phyloP scores from a whole-genome alignment of 2,888 invertebrate species.

The Agrilus biguttatus region DNA sequence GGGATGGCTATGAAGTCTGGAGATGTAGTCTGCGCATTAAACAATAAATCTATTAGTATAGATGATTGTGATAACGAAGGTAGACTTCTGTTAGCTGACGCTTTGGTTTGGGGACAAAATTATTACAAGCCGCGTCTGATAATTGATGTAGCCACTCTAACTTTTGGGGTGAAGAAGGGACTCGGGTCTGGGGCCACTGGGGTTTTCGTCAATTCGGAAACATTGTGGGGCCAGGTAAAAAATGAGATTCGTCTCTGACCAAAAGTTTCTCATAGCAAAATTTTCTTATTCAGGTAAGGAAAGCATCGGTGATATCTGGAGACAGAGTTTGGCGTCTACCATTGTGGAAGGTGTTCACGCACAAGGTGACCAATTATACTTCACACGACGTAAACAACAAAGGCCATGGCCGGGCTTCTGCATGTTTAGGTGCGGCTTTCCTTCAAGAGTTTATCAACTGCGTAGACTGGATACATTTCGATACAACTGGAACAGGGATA shows the following conservation, averaged over 20 bases:
- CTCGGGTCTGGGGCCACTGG: slow-evolving; percentile 39
- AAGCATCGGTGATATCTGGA: slow-evolving; percentile 39
- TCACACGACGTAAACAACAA: slow-evolving; percentile 29
- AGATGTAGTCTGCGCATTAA: slow-evolving; percentile 32
- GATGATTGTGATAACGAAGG: slow-evolving; percentile 46
- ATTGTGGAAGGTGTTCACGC: slow-evolving; percentile 38
- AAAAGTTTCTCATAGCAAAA: too few relatives aligned
- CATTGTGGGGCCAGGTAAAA: slow-evolving; percentile 31
- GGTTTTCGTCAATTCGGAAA: slow-evolving; percentile 38
- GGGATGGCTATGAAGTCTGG: slow-evolving; percentile 44
- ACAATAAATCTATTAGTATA: slow-evolving; percentile 47
- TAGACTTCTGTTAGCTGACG: slow-evolving; percentile 25
- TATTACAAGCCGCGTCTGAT: slow-evolving; percentile 43
- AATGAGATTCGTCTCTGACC: too few relatives aligned
- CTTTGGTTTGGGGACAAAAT: slow-evolving; percentile 29
- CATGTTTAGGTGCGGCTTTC: slow-evolving; percentile 30
- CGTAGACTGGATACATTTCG: slow-evolving; percentile 45
- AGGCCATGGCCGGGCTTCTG: slow-evolving; percentile 24
- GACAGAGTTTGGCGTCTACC: slow-evolving; percentile 51
- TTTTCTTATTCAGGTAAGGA: slow-evolving; percentile 20
- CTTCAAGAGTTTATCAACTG: slow-evolving; percentile 38
- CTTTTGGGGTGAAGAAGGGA: slow-evolving; percentile 38
- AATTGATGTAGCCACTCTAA: slow-evolving; percentile 57
- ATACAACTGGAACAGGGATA: slow-evolving; percentile 37
- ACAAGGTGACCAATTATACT: slow-evolving; percentile 28